phyloP scores from a whole-genome alignment of 2,113 vertebrate genomes.

The Sylvia atricapilla region DNA sequence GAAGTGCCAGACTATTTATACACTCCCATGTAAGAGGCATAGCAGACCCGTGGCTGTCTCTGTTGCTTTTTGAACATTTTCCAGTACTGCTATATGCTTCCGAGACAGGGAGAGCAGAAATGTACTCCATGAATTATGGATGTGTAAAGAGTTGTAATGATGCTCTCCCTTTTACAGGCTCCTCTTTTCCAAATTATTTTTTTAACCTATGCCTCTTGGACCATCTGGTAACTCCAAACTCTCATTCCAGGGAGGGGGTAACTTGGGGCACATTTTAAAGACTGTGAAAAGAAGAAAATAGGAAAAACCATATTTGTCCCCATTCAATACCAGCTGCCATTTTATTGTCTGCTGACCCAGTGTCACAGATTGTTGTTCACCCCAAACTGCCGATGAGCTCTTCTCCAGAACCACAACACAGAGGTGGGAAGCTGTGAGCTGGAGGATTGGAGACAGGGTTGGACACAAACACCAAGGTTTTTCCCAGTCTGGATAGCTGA shows the following conservation, averaged over 20 bases:
- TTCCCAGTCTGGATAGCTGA: neutral
- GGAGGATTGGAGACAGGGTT: neutral
- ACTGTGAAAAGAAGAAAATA: neutral
- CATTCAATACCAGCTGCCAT: neutral
- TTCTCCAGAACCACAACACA: neutral
- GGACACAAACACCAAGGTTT: neutral
- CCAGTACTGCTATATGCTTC: neutral
- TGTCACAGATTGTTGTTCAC: neutral
- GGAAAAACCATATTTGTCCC: neutral
- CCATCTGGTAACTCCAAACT: neutral
- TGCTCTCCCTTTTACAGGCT: neutral
- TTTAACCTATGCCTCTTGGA: neutral
- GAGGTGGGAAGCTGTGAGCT: neutral
- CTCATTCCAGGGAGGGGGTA: neutral
- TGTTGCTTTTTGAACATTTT: neutral
- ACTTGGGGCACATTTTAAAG: neutral
- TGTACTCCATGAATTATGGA: neutral
- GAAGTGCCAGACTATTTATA: neutral
- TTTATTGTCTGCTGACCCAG: neutral
- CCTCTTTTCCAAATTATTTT: neutral
- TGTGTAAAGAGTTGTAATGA: neutral
- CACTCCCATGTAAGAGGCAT: neutral
- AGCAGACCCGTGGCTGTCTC: neutral
- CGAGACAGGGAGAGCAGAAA: neutral
- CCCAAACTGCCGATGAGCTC: fast-evolving